Evolutionary conservation across 2,797 vertebrate species (phyloP), one percentile per base, ranked within the genome.

Genomic region (Sebastes trivittatus): DNA sequence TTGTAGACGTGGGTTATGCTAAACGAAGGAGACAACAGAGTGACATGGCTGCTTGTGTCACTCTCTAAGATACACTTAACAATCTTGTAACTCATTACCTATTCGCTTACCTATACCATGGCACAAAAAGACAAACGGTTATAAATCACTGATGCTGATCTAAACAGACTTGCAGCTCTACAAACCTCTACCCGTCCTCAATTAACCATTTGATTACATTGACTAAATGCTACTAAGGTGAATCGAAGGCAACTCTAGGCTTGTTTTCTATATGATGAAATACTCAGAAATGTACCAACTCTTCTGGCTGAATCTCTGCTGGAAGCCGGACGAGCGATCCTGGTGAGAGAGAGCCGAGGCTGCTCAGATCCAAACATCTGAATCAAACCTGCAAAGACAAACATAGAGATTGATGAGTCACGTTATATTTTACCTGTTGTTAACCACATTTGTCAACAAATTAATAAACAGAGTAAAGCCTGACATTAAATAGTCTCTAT

Each of bases 11-110:
- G 29, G 34, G 23, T 52, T 77, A 34, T 63, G 38, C 73, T 79
- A 10, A 22, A 63, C 1, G 18, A 69, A 55, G 23, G 4, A 65
- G 56, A 46, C 3, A 42, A 46, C 8, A 13, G 1, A 23, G 5
- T 18, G 3, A 25, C 5, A 23, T 2, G 1, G 29, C 54, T 10
- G 38, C 58, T 55, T 30, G 16, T 10, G 25, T 65, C 20, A 4
- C 11, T 9, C 23, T 30, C 36, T 59, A 10, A 49, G 9, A 59
- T 1, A 25, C 4, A 25, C 56, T 56, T 36, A 55, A 78, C 4
- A 49, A 27, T 56, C 32, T 67, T 71, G 85, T 89, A 70, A 89
- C 80, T 91, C 66, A 89, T 89, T 91, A 85, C 25, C 34, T 34
- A 34, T 34, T 34, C 1, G 85, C 20, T n/a, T 52, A 20, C 49